Base-by-base conservation (phyloP, 2,888 invertebrate genomes). In the Limnephilus lunatus region DNA sequence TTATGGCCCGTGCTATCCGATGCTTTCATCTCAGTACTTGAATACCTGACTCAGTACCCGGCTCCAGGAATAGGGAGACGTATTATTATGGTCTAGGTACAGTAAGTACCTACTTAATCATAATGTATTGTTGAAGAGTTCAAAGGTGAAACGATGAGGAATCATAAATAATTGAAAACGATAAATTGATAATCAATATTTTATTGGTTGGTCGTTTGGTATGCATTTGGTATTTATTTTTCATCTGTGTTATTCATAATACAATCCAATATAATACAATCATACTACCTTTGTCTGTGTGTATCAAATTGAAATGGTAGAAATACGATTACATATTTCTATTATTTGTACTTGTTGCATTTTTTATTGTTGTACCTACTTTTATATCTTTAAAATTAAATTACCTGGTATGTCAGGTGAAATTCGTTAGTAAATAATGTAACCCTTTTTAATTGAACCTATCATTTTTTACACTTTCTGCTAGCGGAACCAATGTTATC, bases 1-100 rank as follows among this genome's bases (percentile, higher is more conserved):
- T 68, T 68, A 68, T 68, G 68, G 68, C 68, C 68, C 68, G 68
- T 68, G 68, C 68, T n/a, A 68, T 68, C 68, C 68, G 68, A 68
- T 11, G 25, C 68, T 68, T 68, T 68, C 68, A 68, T 68, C 68
- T 68, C 68, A 68, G 25, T 3, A 35, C 35, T 4, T n/a, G n/a
- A n/a, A n/a, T 68, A 4, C 25, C 68, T 68, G 25, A 68, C n/a
- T n/a, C n/a, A n/a, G n/a, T n/a, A 68, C 68, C n/a, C 68, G 25
- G 68, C 25, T 68, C 68, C 68, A 9, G 68, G 68, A 68, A 68
- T 68, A 68, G 68, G 68, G 9, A 68, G 68, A 68, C 25, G 68
- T 68, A 68, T 68, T 68, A 68, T 68, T 68, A 68, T 25, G 25
- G 9, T n/a, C 25, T 68, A 68, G 68, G 68, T 68, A 68, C 68